Conservation (phyloP, 2,888 invertebrate genomes). For the Geotrupes spiniger region DNA sequence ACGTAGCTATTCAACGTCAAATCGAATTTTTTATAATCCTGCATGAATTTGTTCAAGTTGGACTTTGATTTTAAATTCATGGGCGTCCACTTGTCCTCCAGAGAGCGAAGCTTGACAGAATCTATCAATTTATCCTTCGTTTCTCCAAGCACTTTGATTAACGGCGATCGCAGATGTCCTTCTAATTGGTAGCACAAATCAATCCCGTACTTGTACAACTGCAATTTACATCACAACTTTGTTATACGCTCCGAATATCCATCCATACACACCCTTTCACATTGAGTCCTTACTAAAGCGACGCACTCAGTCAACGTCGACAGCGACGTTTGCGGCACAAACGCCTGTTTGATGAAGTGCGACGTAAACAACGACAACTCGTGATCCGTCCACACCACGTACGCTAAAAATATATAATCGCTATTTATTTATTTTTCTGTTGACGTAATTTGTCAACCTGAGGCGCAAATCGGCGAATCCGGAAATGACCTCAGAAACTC, state of each 20-base stretch:
- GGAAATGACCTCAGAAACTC: conserved; percentile 83
- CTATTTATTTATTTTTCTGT: neutral
- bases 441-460: conserved; percentile 53
- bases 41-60: conserved; percentile 65
- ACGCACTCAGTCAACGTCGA: conserved; percentile 85
- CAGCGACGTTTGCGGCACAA: conserved; percentile 83
- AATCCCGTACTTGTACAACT: conserved; percentile 68
- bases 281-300: conserved; percentile 73
- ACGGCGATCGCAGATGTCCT: conserved; percentile 73
- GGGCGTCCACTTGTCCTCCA: conserved; percentile 85
- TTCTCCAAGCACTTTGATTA: conserved; percentile 73
- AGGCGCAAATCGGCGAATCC: conserved; percentile 68
- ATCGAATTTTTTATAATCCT: conserved; percentile 69
- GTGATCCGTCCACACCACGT: conserved; percentile 88
- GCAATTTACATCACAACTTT: too few relatives aligned
- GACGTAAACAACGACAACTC: conserved; percentile 77
- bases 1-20: conserved; percentile 65
- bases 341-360: conserved; percentile 83
- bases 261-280: conserved; percentile 55
- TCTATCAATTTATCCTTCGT: conserved; percentile 80
- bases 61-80: conserved; percentile 74
- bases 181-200: conserved; percentile 92
- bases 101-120: conserved; percentile 69
- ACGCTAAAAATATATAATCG: conserved; percentile 55
- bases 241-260: too few relatives aligned